phyloP scores from a whole-genome alignment of 2,113 vertebrate genomes.

The Morone chrysops region DNA sequence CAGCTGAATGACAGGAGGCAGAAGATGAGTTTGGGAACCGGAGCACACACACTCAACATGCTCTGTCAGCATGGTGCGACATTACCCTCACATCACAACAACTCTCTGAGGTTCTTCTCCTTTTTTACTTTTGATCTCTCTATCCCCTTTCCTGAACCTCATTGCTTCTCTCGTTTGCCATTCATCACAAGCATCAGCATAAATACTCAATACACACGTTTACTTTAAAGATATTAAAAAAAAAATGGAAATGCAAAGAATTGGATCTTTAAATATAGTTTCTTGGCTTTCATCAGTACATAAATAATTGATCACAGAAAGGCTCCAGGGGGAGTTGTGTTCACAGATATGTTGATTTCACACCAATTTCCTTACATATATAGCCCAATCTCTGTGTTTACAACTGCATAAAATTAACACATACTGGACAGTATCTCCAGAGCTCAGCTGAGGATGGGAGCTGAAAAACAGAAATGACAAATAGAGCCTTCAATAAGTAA shows the following conservation, averaged over 20 bases:
- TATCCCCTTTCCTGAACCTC: conserved; percentile 30
- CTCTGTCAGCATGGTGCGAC: conserved; percentile 70
- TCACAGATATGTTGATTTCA: conserved; percentile 77
- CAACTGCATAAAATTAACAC: conserved; percentile 67
- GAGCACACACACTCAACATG: conserved; percentile 46
- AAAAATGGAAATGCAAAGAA: conserved; percentile 56
- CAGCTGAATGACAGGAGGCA: conserved; percentile 51
- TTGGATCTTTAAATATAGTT: conserved; percentile 74
- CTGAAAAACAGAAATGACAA: conserved; percentile 50
- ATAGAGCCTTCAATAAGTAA: conserved; percentile 19
- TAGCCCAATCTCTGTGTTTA: conserved; percentile 68
- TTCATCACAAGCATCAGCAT: conserved; percentile 66
- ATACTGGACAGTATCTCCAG: conserved; percentile 57
- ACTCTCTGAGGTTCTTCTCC: conserved; percentile 45
- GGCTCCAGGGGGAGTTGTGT: conserved; percentile 56
- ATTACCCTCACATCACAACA: conserved; percentile 68
- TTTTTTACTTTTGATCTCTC: conserved; percentile 53
- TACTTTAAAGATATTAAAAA: conserved; percentile 65
- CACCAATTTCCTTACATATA: conserved; percentile 69
- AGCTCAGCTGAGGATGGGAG: conserved; percentile 18
- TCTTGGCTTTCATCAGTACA: conserved; percentile 68
- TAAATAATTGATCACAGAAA: conserved; percentile 79
- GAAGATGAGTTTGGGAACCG: conserved; percentile 44
- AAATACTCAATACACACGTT: conserved; percentile 63
- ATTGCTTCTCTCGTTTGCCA: conserved; percentile 49